phyloP scores from a whole-genome alignment of 92 coral and sea anemone species.

The Paramuricea clavata region DNA sequence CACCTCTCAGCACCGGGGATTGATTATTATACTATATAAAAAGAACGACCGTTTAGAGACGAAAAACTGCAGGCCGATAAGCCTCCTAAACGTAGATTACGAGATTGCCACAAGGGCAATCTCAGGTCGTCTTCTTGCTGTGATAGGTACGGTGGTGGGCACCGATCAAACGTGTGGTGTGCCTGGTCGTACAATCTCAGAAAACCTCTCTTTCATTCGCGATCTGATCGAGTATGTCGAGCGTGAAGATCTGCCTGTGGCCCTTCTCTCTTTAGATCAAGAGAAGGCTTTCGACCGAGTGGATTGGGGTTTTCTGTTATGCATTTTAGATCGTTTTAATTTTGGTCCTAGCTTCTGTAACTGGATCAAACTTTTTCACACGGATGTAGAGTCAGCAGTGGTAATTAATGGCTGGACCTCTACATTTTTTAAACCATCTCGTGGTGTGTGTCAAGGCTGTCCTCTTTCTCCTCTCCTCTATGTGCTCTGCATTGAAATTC shows the following conservation, averaged over 20 bases:
- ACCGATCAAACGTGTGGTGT: conserved; percentile 50
- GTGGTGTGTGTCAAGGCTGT: conserved; percentile 11
- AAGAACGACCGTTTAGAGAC: background rate
- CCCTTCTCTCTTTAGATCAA: conserved; percentile 18
- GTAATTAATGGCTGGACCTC: background rate
- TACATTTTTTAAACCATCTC: background rate
- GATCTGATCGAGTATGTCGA: conserved; percentile 6
- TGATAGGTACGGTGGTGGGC: background rate
- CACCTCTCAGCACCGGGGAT: background rate
- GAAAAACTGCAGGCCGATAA: conserved; percentile 42
- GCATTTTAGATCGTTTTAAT: background rate
- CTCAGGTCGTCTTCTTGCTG: background rate
- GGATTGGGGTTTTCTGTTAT: background rate
- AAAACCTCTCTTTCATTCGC: conserved; percentile 17
- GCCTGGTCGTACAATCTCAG: conserved; percentile 42
- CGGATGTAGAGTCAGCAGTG: background rate
- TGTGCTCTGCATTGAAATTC: conserved; percentile 7
- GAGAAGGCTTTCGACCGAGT: background rate
- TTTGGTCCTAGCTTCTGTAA: conserved; percentile 25
- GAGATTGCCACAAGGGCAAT: background rate
- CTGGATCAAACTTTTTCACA: conserved; percentile 1
- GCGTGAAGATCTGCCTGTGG: background rate
- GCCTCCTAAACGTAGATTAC: background rate
- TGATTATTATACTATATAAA: conserved; percentile 7
- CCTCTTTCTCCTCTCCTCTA: conserved; percentile 28